Evolutionary conservation across 2,113 vertebrate genomes (phyloP), one percentile per base, ranked within the genome.

Genomic region (Phocoena sinus): DNA sequence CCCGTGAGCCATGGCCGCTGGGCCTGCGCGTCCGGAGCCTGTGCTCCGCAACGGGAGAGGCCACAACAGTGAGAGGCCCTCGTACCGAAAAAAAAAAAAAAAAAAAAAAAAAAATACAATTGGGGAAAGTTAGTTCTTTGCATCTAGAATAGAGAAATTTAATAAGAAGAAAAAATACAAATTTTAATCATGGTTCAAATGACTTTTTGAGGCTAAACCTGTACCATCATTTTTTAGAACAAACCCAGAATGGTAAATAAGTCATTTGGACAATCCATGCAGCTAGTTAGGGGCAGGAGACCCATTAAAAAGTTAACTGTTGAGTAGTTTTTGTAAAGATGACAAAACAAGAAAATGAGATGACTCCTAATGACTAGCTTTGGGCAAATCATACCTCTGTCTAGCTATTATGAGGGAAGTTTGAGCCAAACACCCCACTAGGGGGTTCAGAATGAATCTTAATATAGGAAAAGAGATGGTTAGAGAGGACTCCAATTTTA

Each of bases 261-360:
- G 18, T 90, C 84, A 63, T 95, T 83, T 83, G 41, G n/a, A 80
- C n/a, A 91, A 91, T n/a, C 11, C n/a, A 28, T 25, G 11, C 17
- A 82, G 20, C 53, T 85, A 63, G 33, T 90, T 80, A 77, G 67
- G 44, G 18, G 21, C 65, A 47, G 21, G 85, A 94, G 56, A 94
- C 14, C n/a, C 36, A 90, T 68, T 89, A 60, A 96, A 89, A 97
- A 67, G 28, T 65, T 70, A 90, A 88, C 44, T 90, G 17, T 86
- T 93, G 67, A 92, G 63, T 81, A 36, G 26, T 89, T 95, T 95
- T 88, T 93, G 33, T 89, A 90, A 93, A 88, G n/a, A 58, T 50
- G 8, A 71, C 33, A 67, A 41, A 70, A 70, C 86, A 91, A 87
- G 87, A 96, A 96, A 91, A 87, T 76, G 11, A 70, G 41, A 80